phyloP scores from a whole-genome alignment of 2,797 vertebrate genomes.

The Margarornis squamiger region DNA sequence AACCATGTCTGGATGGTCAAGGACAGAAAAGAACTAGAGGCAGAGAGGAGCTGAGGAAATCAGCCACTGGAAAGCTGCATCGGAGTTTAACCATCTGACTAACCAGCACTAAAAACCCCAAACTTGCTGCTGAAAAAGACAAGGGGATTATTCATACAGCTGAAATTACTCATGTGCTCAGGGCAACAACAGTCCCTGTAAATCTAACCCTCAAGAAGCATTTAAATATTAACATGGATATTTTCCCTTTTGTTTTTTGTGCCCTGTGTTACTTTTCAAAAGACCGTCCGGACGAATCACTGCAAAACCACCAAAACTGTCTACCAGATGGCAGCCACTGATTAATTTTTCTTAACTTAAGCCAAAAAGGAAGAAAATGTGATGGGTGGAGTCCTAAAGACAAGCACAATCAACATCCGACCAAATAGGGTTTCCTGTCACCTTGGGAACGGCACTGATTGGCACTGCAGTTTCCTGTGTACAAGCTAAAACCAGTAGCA shows the following conservation, averaged over 20 bases:
- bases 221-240: conserved; percentile 3
- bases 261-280: background rate
- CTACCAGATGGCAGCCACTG: conserved; percentile 79
- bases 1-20: background rate
- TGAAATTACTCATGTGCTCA: background rate
- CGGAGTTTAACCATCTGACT: background rate
- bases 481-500: conserved; percentile 79
- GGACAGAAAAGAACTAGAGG: background rate
- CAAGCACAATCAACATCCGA: conserved; percentile 80
- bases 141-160: background rate
- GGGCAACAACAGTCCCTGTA: background rate
- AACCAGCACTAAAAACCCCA: background rate
- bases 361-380: conserved; percentile 82
- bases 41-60: background rate
- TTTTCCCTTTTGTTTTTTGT: background rate
- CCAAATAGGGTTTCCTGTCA: conserved; percentile 82
- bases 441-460: conserved; percentile 83
- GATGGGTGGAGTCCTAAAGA: conserved; percentile 75
- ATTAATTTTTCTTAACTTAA: conserved; percentile 81
- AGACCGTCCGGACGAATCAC: conserved; percentile 55
- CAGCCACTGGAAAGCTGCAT: background rate
- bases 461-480: conserved; percentile 80
- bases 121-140: background rate
- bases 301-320: conserved; percentile 73
- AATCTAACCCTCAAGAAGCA: background rate